Percentiles rank a stretch among this genome's conserved stretches.
Evolutionary conservation across 2,888 invertebrate genomes (phyloP).

Genomic region (Pollenia griseotomentosa): DNA sequence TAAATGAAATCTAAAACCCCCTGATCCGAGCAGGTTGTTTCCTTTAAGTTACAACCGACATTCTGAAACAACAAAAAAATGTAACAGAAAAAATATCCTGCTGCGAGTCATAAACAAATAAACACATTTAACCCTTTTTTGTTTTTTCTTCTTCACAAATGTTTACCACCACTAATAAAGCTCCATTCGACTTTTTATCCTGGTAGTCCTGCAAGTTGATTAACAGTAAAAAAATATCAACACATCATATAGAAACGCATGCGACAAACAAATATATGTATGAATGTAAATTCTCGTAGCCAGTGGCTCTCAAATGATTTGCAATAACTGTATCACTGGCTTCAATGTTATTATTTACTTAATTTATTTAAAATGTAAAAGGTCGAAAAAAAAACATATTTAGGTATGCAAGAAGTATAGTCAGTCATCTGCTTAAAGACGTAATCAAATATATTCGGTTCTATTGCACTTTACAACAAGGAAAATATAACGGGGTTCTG

Average conservation of each 20-base stretch:
- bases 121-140: conserved; percentile 76
- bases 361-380: too few species aligned
- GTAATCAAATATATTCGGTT: too few species aligned
- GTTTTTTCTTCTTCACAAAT: background rate
- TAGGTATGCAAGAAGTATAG: too few species aligned
- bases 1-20: conserved; percentile 51
- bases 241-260: conserved; percentile 39
- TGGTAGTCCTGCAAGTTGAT: conserved; percentile 15
- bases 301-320: background rate
- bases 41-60: background rate
- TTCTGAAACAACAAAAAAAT: conserved; percentile 29
- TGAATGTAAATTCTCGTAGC: background rate
- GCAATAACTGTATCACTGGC: too few species aligned
- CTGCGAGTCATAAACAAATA: conserved; percentile 75
- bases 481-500: too few species aligned
- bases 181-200: background rate
- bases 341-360: too few species aligned
- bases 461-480: too few species aligned
- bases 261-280: background rate
- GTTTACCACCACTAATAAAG: conserved; percentile 17
- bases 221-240: conserved; percentile 41
- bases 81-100: conserved; percentile 52
- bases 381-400: too few species aligned
- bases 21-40: conserved; percentile 44
- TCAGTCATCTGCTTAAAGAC: too few species aligned